Evolutionary conservation across 2,113 vertebrate genomes (phyloP), one percentile per base, ranked within the genome.

Genomic region (Sinocyclocheilus grahami): DNA sequence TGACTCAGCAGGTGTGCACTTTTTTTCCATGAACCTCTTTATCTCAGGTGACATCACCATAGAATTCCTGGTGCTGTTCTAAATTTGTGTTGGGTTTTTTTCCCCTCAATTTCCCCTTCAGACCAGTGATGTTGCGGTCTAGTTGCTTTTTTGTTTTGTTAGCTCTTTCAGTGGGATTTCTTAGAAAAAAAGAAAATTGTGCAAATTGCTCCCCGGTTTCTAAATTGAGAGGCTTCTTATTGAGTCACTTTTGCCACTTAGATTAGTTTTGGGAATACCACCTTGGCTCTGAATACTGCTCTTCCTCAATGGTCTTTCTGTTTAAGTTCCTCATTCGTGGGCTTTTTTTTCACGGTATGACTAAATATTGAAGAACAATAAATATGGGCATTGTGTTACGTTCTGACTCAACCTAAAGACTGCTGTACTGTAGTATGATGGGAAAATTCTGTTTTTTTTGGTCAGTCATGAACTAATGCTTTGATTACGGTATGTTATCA

Each of bases 1-100:
- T 92, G 5, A 94, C 92, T 46, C 97, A 96, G 92, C 97, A 98
- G 97, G 97, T 97, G 1, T 65, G 18, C 65, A 37, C 37, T 42
- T 46, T 67, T 69, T n/a, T 71, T 58, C 11, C 51, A 27, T 24
- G 7, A 46, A 48, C n/a, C 55, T 16, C 1, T 20, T 9, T 55
- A 7, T 30, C 6, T 82, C 77, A 69, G 82, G 58, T 88, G 79
- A 86, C n/a, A 60, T 76, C 39, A 65, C 22, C 69, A 62, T 51
- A 67, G 24, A 55, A 80, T 83, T 74, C 46, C 81, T 42, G 84
- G 30, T 55, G 37, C 13, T 22, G 20, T 77, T 78, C 62, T 83
- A 42, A 39, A 77, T 79, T 30, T 30, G 18, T 67, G 18, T 42
- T 0, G 11, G 1, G 16, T 55, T 46, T 42, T 65, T 37, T 9